Conservation (phyloP, 1,140 invertebrate species). For the Cotesia typhae region DNA sequence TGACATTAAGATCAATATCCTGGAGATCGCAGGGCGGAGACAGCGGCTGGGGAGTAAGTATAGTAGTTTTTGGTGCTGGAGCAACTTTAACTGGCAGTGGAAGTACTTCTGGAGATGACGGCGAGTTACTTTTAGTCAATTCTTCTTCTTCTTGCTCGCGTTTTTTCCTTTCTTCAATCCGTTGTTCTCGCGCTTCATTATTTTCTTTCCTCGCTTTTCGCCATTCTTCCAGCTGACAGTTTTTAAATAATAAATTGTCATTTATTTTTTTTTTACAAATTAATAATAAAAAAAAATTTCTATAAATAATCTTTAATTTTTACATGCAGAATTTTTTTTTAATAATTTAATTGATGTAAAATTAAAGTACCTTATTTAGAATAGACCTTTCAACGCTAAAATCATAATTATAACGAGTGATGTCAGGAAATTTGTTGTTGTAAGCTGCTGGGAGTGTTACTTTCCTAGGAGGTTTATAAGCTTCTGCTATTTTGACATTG, state of each 20-base stretch:
- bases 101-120: slow-evolving; percentile 59
- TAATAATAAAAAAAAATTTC: neutral
- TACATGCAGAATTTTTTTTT: neutral
- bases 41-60: slow-evolving; percentile 58
- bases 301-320: no score
- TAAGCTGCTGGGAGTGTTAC: slow-evolving; percentile 75
- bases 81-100: slow-evolving; percentile 66
- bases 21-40: slow-evolving; percentile 54
- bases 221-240: slow-evolving; percentile 70
- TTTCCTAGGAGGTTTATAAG: slow-evolving; percentile 80
- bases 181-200: slow-evolving; percentile 67
- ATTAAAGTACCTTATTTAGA: slow-evolving; percentile 66
- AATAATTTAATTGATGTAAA: neutral
- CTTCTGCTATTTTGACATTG: slow-evolving; percentile 86
- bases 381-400: slow-evolving; percentile 77
- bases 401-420: slow-evolving; percentile 72
- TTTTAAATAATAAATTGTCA: neutral
- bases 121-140: slow-evolving; percentile 46
- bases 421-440: slow-evolving; percentile 67
- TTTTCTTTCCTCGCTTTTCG: slow-evolving; percentile 70
- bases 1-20: slow-evolving; percentile 47
- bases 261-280: neutral
- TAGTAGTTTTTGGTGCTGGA: slow-evolving; percentile 54
- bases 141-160: slow-evolving; percentile 46
- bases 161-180: slow-evolving; percentile 66